phyloP scores from a whole-genome alignment of 2,797 vertebrate species.

The Taenioides sp. region DNA sequence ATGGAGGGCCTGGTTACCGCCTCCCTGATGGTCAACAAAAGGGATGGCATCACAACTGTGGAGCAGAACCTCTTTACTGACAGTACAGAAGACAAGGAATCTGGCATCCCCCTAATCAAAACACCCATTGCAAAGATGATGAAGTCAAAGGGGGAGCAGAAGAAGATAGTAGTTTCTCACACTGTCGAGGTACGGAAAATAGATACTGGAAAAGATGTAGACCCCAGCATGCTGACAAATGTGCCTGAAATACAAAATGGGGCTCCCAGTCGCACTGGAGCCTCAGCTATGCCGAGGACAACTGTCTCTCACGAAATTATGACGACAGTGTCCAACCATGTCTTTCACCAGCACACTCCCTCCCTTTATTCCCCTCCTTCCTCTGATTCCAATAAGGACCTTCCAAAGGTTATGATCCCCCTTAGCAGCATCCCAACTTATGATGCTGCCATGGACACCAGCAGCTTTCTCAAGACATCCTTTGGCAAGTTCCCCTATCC shows the following conservation, averaged over 20 bases:
- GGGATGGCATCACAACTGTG: conserved; percentile 83
- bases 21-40: conserved; percentile 83
- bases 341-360: conserved; percentile 81
- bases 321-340: conserved; percentile 76
- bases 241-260: conserved; percentile 78
- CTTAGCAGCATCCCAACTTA: conserved; percentile 98
- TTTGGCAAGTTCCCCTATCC: conserved; percentile 99
- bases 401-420: conserved; percentile 98
- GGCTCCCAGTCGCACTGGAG: conserved; percentile 80
- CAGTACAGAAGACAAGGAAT: conserved; percentile 78
- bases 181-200: conserved; percentile 84
- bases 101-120: conserved; percentile 91
- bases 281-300: conserved; percentile 85
- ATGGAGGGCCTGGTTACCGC: conserved; percentile 72
- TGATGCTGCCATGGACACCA: conserved; percentile 94
- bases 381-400: conserved; percentile 81
- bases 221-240: conserved; percentile 75
- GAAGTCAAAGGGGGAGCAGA: conserved; percentile 91
- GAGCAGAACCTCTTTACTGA: conserved; percentile 85
- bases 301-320: conserved; percentile 84
- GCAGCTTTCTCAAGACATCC: conserved; percentile 96
- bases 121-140: conserved; percentile 96
- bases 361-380: conserved; percentile 73
- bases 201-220: conserved; percentile 68
- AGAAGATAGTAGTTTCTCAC: conserved; percentile 88